phyloP scores from a whole-genome alignment of 1,140 invertebrate genomes.

The Glomeris maerens region DNA sequence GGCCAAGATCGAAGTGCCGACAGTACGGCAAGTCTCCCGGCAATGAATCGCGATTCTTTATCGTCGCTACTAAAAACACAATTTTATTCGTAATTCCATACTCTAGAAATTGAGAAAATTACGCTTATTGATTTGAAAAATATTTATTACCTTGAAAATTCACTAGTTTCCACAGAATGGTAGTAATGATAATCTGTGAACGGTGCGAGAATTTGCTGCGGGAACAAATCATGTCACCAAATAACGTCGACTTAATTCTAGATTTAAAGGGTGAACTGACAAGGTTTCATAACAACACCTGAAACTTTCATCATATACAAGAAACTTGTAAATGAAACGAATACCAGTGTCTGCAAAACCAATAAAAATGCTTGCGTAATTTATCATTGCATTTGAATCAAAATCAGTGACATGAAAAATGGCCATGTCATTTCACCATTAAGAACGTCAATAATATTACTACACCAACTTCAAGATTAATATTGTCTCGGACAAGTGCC shows the following conservation, averaged over 20 bases:
- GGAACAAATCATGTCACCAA: constrained; percentile 19
- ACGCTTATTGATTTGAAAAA: too few species aligned
- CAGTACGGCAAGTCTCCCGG: constrained; percentile 65
- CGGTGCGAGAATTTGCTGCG: constrained; percentile 72
- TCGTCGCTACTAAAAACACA: constrained; percentile 53
- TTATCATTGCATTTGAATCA: too few species aligned
- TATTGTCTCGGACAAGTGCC: constrained; percentile 49
- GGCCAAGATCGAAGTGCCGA: constrained; percentile 79
- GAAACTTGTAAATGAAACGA: too few species aligned
- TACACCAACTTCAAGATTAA: constrained; percentile 32
- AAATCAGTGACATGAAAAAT: constrained; percentile 1
- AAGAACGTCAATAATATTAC: too few species aligned
- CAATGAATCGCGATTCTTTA: constrained; percentile 60
- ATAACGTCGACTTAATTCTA: too few species aligned
- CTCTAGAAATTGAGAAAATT: too few species aligned
- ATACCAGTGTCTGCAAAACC: too few species aligned
- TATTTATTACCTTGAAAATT: background rate
- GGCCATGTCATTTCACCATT: too few species aligned
- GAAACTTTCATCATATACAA: too few species aligned
- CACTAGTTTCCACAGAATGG: constrained; percentile 31
- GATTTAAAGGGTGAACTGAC: too few species aligned
- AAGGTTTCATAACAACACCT: too few species aligned
- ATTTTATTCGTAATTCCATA: constrained; percentile 8
- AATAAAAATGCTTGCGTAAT: too few species aligned
- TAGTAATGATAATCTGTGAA: constrained; percentile 80